Evolutionary conservation across 2,797 vertebrate species (phyloP).

Genomic region (Poecile montanus): DNA sequence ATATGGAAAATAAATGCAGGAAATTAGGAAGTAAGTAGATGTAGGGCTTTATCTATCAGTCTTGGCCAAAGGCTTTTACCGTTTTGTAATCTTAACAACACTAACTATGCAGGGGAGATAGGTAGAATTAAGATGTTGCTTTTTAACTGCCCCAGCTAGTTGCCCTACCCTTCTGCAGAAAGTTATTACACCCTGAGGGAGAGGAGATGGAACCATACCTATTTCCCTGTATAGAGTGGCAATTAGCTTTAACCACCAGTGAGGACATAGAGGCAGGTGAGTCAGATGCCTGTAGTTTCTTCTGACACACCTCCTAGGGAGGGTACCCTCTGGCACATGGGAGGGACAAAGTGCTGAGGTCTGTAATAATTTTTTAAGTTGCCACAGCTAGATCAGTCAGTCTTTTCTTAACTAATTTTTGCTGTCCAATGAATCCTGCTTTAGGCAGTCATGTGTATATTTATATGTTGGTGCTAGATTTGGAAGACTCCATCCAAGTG

Average conservation of each 20-base stretch:
- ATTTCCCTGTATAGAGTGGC: neutral
- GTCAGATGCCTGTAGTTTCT: constrained; percentile 2
- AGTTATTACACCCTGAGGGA: constrained; percentile 45
- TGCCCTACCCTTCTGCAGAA: neutral
- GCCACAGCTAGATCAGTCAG: neutral
- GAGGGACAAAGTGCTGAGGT: neutral
- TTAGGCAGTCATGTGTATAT: neutral
- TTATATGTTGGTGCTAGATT: neutral
- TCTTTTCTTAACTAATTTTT: neutral
- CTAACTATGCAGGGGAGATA: neutral
- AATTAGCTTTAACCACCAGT: constrained; percentile 24
- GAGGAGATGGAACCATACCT: neutral
- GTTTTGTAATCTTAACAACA: neutral
- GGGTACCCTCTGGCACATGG: neutral
- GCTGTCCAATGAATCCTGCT: neutral
- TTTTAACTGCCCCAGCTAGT: neutral
- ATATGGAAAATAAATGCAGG: neutral
- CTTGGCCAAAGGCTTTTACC: neutral
- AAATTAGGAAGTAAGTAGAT: neutral
- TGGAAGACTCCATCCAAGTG: neutral
- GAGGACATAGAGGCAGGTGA: neutral
- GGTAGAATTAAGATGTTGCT: neutral
- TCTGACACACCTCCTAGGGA: neutral
- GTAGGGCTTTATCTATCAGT: neutral
- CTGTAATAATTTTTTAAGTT: neutral